Conservation (phyloP, 2,888 invertebrate species). For the Cosmia pyralina region DNA sequence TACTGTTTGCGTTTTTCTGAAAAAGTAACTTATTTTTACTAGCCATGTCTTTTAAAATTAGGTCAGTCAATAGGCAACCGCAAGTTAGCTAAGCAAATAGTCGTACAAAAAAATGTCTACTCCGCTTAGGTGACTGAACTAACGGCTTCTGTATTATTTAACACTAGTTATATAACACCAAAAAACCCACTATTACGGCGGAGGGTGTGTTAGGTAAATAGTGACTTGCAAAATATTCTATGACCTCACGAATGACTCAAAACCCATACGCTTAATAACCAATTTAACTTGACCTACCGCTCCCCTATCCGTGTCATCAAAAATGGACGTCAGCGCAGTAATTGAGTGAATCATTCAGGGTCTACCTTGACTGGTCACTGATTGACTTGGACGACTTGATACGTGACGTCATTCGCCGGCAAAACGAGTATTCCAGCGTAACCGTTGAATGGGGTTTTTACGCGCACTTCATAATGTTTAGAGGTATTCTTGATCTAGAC, state of each 20-base stretch:
- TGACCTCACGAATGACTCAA: slow-evolving; percentile 59
- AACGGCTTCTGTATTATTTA: slow-evolving; percentile 34
- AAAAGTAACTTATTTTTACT: too few relatives aligned
- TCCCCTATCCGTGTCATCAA: background rate
- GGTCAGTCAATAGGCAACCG: slow-evolving; percentile 17
- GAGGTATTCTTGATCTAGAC: slow-evolving; percentile 38
- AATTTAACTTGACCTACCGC: slow-evolving; percentile 25
- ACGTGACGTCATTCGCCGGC: slow-evolving; percentile 65
- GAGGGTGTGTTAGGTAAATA: slow-evolving; percentile 66
- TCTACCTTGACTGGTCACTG: slow-evolving; percentile 58
- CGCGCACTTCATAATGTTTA: slow-evolving; percentile 63
- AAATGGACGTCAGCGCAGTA: background rate
- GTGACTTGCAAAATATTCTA: slow-evolving; percentile 59
- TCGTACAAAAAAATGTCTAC: slow-evolving; percentile 26
- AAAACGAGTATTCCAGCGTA: slow-evolving; percentile 56
- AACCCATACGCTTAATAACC: slow-evolving; percentile 1
- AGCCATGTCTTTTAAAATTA: background rate
- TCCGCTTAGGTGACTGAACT: slow-evolving; percentile 40
- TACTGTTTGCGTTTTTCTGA: too few relatives aligned
- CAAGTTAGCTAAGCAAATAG: background rate
- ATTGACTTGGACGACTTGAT: slow-evolving; percentile 29
- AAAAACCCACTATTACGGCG: slow-evolving; percentile 50
- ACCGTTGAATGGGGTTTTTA: slow-evolving; percentile 74
- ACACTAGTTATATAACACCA: background rate
- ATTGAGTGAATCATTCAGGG: slow-evolving; percentile 34